A percentile compares a stretch with the other conserved stretches of the same genome.
Evolutionary conservation across 1,140 invertebrate genomes (phyloP).

Genomic region (Copidosoma floridanum): DNA sequence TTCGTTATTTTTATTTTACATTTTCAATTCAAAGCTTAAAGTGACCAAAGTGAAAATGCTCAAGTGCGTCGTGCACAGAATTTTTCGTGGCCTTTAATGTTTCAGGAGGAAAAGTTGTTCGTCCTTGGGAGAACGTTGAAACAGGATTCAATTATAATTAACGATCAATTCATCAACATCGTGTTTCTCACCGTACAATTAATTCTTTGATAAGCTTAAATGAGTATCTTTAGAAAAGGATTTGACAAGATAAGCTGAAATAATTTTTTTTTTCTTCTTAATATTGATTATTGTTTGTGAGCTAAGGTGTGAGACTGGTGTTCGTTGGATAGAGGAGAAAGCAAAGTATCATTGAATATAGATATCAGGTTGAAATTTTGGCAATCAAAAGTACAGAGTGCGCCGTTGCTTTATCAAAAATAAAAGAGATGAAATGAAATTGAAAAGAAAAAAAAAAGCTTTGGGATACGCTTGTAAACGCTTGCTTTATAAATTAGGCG

Average conservation of each 20-base stretch:
- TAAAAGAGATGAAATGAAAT: no score
- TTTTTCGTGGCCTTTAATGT: conserved; percentile 9
- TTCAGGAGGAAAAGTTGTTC: conserved; percentile 48
- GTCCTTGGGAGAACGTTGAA: conserved; percentile 16
- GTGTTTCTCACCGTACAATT: neutral
- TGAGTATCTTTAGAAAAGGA: neutral
- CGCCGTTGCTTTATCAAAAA: no score
- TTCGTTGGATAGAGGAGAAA: conserved; percentile 19
- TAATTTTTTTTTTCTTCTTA: neutral
- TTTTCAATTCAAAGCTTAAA: neutral
- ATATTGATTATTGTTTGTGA: conserved; percentile 29
- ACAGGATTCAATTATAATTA: neutral
- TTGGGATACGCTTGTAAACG: conserved; percentile 2
- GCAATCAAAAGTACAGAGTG: no score
- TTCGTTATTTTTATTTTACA: neutral
- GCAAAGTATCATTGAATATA: no score
- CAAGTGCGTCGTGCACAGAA: neutral
- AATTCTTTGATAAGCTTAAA: neutral
- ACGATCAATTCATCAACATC: neutral
- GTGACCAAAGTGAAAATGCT: neutral
- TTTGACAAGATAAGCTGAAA: conserved; percentile 8
- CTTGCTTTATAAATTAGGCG: conserved; percentile 6
- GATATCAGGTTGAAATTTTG: no score
- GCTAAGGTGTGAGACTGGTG: conserved; percentile 17
- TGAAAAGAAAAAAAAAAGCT: neutral